Evolutionary conservation across 1,140 invertebrate species (phyloP), one percentile per base, ranked within the genome.

Genomic region (Sarcophaga bullata): DNA sequence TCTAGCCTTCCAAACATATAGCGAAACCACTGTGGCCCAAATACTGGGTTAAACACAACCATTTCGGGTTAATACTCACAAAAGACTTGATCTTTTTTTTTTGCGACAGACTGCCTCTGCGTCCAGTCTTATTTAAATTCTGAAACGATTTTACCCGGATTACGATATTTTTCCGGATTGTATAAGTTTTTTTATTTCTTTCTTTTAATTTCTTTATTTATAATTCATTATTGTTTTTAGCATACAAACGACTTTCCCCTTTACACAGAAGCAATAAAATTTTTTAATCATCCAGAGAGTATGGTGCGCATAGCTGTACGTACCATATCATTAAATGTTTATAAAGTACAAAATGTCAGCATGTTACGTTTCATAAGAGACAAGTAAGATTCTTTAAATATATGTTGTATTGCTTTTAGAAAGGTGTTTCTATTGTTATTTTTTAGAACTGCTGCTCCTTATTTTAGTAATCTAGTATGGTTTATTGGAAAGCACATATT

Each of bases 381-480:
- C 90, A 94, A 92, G 92, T 93, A 88, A 80, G 85, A 84, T 8
- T 19, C 4, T 13, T 73, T n/a, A 81, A 81, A 49, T 72, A 46
- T 49, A 47, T 50, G 17, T 52, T 37, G 25, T 37, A 37, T 37
- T 37, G 25, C 25, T 37, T 8, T 46, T 80, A 84, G 80, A 83
- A 11, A 81, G 62, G 54, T 82, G 47, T n/a, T 54, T 58, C 13
- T 52, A 25, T 80, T 80, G 75, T 48, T 81, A 72, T 54, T 78
- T 87, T 87, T n/a, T 84, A 93, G 96, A 91, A 99, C 98, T 75
- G 97, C 98, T 72, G 97, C 97, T 37, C 97, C 98, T 10, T 99
- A 99, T 92, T 99, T 99, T 90, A 98, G 97, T 84, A 99, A 99
- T 92, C 92, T 99, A 46, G 98, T 99, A n/a, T 99, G 98, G 97